Evolutionary conservation across 2,797 vertebrate genomes (phyloP).

Genomic region (Lophotriccus pileatus): DNA sequence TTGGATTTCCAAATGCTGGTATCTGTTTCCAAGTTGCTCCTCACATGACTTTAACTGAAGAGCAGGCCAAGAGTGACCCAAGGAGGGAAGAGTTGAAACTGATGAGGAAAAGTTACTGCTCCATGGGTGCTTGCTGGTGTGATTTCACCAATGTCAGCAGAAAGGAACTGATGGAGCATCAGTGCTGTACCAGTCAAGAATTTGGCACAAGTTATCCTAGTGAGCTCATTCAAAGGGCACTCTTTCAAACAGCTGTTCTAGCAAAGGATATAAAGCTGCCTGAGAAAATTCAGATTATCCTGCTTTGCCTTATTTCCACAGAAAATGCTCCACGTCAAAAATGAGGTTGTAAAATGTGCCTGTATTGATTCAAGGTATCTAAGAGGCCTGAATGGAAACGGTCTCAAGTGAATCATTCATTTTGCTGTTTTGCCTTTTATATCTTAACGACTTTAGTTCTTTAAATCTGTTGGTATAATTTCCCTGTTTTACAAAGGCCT

Average conservation of each 20-base stretch:
- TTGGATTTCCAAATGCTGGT: background rate
- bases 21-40: background rate
- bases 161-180: background rate
- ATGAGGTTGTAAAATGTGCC: background rate
- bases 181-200: background rate
- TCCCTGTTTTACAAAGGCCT: background rate
- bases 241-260: background rate
- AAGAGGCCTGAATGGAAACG: background rate
- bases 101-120: background rate
- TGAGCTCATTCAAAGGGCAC: background rate
- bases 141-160: background rate
- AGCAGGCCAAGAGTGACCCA: background rate
- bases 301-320: background rate
- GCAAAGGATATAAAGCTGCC: background rate
- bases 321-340: background rate
- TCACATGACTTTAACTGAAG: background rate
- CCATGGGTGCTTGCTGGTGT: rapidly evolving
- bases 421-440: background rate
- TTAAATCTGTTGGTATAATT: background rate
- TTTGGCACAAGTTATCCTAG: background rate
- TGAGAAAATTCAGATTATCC: background rate
- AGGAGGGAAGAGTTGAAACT: background rate
- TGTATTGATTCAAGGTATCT: background rate
- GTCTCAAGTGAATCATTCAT: rapidly evolving
- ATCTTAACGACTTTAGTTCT: background rate